These are phyloP conservation scores for Ptychadena robeensis DNA, from an alignment of 2,797 vertebrate genomes.

Conservation along the genomic window DNA sequence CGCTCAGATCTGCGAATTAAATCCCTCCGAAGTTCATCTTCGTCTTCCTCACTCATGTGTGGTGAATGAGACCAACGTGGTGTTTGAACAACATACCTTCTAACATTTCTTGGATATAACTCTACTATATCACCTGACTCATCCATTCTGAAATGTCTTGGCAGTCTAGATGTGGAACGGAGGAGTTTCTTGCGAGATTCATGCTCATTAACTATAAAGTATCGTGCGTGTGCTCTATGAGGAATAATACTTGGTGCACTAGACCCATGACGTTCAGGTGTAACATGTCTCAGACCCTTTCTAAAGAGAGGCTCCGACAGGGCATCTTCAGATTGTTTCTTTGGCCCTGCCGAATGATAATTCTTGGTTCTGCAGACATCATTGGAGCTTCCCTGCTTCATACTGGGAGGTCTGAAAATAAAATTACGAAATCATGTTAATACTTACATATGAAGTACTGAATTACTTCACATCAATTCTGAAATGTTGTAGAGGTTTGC, in stretches of 20 bases:
- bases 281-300: constrained; percentile 75
- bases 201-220: constrained; percentile 83
- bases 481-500: no score
- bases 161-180: constrained; percentile 77
- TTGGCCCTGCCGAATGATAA: constrained; percentile 71
- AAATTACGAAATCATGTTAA: background rate
- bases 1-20: constrained; percentile 69
- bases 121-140: constrained; percentile 78
- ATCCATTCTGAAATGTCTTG: constrained; percentile 79
- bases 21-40: constrained; percentile 71
- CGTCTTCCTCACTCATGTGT: constrained; percentile 82
- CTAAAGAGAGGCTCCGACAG: constrained; percentile 85
- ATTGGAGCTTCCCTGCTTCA: constrained; percentile 71
- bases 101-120: constrained; percentile 78
- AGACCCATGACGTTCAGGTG: constrained; percentile 66
- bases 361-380: constrained; percentile 77
- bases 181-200: constrained; percentile 78
- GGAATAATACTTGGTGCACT: constrained; percentile 72
- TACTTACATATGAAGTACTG: no score
- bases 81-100: constrained; percentile 71
- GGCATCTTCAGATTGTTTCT: constrained; percentile 71
- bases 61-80: constrained; percentile 74
- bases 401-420: constrained; percentile 73
- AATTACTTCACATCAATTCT: no score
- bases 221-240: constrained; percentile 75